Base-by-base conservation (phyloP, 2,888 invertebrate genomes). In the Blastobasis lacticolella region DNA sequence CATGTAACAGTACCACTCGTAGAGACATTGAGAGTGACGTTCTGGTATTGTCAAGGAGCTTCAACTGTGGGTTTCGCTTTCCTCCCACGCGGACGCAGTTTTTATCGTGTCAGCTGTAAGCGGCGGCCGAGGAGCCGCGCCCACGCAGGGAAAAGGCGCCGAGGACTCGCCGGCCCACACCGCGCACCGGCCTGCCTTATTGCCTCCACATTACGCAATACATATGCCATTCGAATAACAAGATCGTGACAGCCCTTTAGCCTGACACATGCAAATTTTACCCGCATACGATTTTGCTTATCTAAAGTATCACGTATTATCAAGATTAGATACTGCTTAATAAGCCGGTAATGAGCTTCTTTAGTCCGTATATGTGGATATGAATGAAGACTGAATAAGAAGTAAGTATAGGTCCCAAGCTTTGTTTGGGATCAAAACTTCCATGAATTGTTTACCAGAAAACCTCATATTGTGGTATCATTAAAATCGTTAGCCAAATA, bases 11-110 rank as follows among this genome's bases (percentile, higher is more conserved):
- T 68, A 65, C 49, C 49, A 48, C 55, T 68, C 60, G 65, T 67
- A 61, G 58, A 63, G 57, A 46, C 55, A 58, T 65, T 57, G 60
- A 64, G 63, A 57, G 55, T 58, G 57, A 75, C 71, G 71, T 58
- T 61, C 57, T 41, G 48, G 69, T 73, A 45, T 73, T 67, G 66
- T 67, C 69, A 74, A 78, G 72, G 66, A 71, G 73, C 70, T 74
- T 74, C 62, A 67, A 66, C 66, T 61, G 69, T 69, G 67, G 73
- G 67, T 71, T 70, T 70, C 64, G 56, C 60, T 56, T 61, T 57
- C 66, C 75, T 60, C 84, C 85, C 71, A 85, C 83, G 65, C 75
- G 67, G 66, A 57, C 57, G 62, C 61, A 56, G 60, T 62, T 65
- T 65, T 71, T 66, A 73, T 64, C 63, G 70, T 71, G 70, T 73